Conservation (phyloP, 1,140 invertebrate species). For the Euura saliciscinereae region DNA sequence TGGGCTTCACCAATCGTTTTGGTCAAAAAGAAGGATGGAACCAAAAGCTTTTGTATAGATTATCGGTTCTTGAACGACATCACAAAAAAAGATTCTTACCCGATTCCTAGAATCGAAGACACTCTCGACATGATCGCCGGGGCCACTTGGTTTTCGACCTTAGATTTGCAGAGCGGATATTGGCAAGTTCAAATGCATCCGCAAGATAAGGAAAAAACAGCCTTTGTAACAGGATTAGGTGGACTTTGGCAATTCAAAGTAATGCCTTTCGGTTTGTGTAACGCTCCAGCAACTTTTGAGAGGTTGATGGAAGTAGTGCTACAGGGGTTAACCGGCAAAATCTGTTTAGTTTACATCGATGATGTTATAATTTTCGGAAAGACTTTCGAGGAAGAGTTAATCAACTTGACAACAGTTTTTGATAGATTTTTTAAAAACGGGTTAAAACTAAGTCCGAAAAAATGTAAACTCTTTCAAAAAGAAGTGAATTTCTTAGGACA, state of each 20-base stretch:
- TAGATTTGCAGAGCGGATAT: background rate
- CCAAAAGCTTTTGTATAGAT: conserved; percentile 55
- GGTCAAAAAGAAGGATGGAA: conserved; percentile 52
- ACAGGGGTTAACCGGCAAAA: conserved; percentile 15
- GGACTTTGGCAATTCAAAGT: background rate
- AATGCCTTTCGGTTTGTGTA: background rate
- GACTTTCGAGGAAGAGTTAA: background rate
- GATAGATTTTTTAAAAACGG: background rate
- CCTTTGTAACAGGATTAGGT: background rate
- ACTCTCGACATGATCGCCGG: background rate
- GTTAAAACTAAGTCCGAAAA: background rate
- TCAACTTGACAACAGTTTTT: background rate
- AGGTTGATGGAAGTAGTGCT: conserved; percentile 28
- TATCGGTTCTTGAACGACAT: conserved; percentile 52
- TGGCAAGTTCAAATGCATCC: background rate
- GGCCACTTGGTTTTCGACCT: background rate
- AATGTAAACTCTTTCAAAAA: background rate
- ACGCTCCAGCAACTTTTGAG: conserved; percentile 27
- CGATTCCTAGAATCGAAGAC: background rate
- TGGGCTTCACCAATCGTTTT: conserved; percentile 50
- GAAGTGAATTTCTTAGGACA: conserved; percentile 18
- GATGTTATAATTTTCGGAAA: background rate
- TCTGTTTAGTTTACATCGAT: conserved; percentile 24
- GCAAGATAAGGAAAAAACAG: background rate
- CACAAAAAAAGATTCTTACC: conserved; percentile 15